Evolutionary conservation across 2,797 vertebrate species (phyloP).

Genomic region (Poecilia gillii): DNA sequence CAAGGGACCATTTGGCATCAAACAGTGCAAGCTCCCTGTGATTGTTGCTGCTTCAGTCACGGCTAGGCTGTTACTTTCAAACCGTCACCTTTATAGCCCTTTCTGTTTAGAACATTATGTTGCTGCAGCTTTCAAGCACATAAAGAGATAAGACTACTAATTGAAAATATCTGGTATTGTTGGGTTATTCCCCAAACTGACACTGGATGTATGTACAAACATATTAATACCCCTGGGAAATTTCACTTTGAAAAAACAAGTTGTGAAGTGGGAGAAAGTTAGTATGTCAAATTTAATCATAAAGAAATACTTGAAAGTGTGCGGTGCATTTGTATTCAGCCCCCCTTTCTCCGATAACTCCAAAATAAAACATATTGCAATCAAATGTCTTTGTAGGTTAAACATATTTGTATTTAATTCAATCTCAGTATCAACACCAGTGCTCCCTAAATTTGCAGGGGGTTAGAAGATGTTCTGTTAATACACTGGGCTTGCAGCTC

Average conservation of each 20-base stretch:
- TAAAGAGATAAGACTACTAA: slow-evolving; percentile 49
- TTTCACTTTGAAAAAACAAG: not conserved
- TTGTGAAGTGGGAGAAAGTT: not conserved
- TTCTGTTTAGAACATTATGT: slow-evolving; percentile 57
- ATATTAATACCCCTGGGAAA: not conserved
- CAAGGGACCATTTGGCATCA: slow-evolving; percentile 73
- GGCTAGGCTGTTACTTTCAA: slow-evolving; percentile 63
- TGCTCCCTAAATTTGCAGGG: not conserved
- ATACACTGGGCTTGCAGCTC: not conserved
- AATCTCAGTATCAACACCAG: not conserved
- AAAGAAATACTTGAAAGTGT: not conserved
- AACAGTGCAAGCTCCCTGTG: slow-evolving; percentile 68
- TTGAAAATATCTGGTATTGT: slow-evolving; percentile 37
- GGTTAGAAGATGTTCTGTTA: not conserved
- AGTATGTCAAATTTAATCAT: not conserved
- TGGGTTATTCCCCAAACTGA: slow-evolving; percentile 42
- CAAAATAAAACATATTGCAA: not conserved
- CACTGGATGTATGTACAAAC: slow-evolving; percentile 17
- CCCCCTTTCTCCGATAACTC: not conserved
- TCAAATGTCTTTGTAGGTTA: not conserved
- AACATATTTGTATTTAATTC: not conserved
- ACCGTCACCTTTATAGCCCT: slow-evolving; percentile 68
- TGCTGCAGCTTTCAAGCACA: slow-evolving; percentile 43
- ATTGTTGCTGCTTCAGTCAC: slow-evolving; percentile 69
- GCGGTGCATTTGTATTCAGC: not conserved